Conservation (phyloP, 2,888 invertebrate genomes). For the Trichacis sp. region DNA sequence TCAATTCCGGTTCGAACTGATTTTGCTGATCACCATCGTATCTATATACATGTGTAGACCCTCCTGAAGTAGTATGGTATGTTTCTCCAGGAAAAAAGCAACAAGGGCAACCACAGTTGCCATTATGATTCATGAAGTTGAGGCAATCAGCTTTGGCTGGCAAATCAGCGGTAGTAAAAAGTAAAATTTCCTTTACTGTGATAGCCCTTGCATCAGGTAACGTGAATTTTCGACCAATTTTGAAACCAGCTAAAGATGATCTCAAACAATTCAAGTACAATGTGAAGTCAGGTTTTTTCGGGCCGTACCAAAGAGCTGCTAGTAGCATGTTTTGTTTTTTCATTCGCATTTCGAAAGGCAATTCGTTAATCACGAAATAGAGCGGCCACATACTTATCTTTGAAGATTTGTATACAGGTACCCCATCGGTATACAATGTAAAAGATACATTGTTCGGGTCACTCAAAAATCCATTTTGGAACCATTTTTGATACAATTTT, state of each 20-base stretch:
- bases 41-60: neutral
- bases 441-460: neutral
- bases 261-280: neutral
- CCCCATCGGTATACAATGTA: too few relatives aligned
- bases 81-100: neutral
- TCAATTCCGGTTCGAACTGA: neutral
- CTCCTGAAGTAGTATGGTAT: neutral
- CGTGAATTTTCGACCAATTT: neutral
- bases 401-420: neutral
- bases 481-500: neutral
- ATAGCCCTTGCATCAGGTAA: neutral
- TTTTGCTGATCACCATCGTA: neutral
- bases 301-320: neutral
- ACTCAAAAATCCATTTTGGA: neutral
- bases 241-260: neutral
- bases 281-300: neutral
- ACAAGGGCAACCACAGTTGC: neutral
- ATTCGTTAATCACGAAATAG: neutral
- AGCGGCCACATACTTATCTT: neutral
- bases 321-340: neutral
- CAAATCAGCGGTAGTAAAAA: slow-evolving; percentile 21
- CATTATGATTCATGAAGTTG: too few relatives aligned
- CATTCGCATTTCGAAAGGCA: neutral
- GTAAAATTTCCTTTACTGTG: slow-evolving; percentile 2
- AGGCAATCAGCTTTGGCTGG: neutral